phyloP scores from a whole-genome alignment of 2,113 vertebrate species.

The Halcyon senegalensis region DNA sequence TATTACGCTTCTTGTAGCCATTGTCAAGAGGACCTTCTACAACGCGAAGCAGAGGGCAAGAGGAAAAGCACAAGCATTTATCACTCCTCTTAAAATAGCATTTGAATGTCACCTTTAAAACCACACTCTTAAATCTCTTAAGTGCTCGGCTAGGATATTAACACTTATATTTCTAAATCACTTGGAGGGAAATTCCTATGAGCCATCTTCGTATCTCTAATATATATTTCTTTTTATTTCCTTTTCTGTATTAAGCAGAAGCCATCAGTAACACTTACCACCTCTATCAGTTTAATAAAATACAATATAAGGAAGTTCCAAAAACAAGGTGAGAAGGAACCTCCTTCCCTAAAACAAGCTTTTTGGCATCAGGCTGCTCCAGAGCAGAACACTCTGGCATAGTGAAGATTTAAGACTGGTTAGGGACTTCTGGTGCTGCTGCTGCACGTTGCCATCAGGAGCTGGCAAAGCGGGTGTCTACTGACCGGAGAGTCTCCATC shows the following conservation, averaged over 20 bases:
- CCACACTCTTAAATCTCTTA: conserved; percentile 60
- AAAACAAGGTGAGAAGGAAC: not conserved
- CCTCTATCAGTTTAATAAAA: not conserved
- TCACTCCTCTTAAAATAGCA: conserved; percentile 73
- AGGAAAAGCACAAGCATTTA: conserved; percentile 64
- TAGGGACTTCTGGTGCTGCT: not conserved
- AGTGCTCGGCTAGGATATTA: conserved; percentile 36
- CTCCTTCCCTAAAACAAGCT: not conserved
- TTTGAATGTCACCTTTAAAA: conserved; percentile 73
- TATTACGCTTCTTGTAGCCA: conserved; percentile 30
- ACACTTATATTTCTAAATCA: conserved; percentile 65
- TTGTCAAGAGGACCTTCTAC: conserved; percentile 59
- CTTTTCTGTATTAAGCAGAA: conserved; percentile 8
- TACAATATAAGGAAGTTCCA: not conserved
- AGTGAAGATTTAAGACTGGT: not conserved
- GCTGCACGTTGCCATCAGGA: not conserved
- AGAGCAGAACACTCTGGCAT: not conserved
- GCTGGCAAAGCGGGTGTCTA: not conserved
- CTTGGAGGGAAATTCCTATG: conserved; percentile 32
- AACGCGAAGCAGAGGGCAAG: conserved; percentile 46
- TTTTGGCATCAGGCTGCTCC: not conserved
- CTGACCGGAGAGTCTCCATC: not conserved
- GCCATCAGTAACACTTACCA: not conserved
- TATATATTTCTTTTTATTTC: not conserved
- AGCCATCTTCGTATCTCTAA: not conserved